Evolutionary conservation across 1,140 invertebrate species (phyloP), one percentile per base, ranked within the genome.

Genomic region (Trichonephila clavipes): DNA sequence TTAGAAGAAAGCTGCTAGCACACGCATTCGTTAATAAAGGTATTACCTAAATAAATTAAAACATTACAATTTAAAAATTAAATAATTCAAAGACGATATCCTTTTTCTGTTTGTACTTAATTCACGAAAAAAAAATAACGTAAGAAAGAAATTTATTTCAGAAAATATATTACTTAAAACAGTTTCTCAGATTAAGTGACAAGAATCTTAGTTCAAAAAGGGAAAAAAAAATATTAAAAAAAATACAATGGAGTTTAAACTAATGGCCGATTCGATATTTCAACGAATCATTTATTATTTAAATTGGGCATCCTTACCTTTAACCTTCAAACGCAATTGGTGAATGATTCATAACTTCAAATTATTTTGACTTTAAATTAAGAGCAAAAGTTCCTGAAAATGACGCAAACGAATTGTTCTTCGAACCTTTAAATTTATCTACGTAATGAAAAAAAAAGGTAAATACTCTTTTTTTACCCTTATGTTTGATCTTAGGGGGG

Each of bases 301-400:
- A 34, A 34, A 34, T 6, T 28, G 18, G 28, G 34, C 18, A 77
- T 77, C n/a, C 40, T 82, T 82, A 19, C 51, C 28, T 59, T 59
- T 58, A 58, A 58, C 82, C 21, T 83, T 83, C 82, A 83, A 83
- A 83, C 16, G 16, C 82, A 83, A 19, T 83, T n/a, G 44, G 18
- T 83, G 8, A 8, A n/a, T 87, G 61, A 87, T 87, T 87, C 61
- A 87, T 87, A 87, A 87, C 61, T 40, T 87, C 16, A 62, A 87
- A 87, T 87, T 87, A 87, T 18, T 18, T 58, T 21, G 40, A 51
- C 61, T 87, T 2, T 10, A 61, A 87, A 61, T 62, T 64, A 87
- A 28, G 58, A 64, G 16, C 10, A 40, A 87, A 87, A 87, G 21
- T 64, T 58, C 40, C 85, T 87, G 85, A 8, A 62, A 28, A 87